Conservation (phyloP, 2,888 invertebrate genomes). For the Stenotaenia linearis region DNA sequence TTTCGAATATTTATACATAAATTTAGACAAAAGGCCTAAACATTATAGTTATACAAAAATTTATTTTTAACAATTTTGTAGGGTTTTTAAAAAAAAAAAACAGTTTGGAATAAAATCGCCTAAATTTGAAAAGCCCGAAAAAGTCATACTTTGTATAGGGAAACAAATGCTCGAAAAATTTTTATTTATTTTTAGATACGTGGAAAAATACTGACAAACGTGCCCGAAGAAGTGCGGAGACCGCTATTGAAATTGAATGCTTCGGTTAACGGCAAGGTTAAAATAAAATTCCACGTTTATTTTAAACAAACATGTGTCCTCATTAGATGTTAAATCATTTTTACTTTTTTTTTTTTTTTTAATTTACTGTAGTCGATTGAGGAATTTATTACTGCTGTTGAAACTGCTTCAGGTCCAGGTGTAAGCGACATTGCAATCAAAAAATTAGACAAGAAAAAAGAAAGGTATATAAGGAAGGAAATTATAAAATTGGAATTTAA, state of each 20-base stretch:
- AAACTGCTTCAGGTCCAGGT: constrained; percentile 55
- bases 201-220: constrained; percentile 46
- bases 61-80: no score
- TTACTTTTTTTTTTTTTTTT: neutral
- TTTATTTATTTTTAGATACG: constrained; percentile 47
- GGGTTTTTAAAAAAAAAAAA: no score
- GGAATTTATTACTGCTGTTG: constrained; percentile 69
- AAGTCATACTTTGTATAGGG: no score
- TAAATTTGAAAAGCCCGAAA: no score
- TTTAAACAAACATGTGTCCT: neutral
- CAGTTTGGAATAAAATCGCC: no score
- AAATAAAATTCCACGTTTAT: neutral
- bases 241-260: constrained; percentile 49
- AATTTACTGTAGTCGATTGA: constrained; percentile 55
- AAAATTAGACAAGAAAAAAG: constrained; percentile 84
- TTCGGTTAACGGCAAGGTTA: constrained; percentile 35
- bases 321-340: neutral
- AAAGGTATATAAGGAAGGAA: constrained; percentile 47
- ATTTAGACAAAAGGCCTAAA: no score
- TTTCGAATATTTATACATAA: no score
- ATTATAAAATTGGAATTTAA: neutral
- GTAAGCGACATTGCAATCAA: constrained; percentile 64
- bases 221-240: constrained; percentile 61
- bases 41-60: no score
- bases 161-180: no score